Evolutionary conservation across 2,113 vertebrate genomes (phyloP).

Genomic region (Odocoileus virginianus): DNA sequence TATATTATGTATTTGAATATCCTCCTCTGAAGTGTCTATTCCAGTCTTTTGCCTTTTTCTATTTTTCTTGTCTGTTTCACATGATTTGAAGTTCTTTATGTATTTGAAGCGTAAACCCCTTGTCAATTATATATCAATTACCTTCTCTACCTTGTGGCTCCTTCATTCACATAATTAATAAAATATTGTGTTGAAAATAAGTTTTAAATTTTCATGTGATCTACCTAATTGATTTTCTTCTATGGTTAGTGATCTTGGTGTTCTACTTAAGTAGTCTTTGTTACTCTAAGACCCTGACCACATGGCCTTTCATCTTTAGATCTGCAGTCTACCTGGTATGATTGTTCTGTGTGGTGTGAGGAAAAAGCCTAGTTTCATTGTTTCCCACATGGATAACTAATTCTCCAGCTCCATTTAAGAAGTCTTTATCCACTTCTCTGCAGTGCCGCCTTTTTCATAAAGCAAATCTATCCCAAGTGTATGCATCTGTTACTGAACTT

Average conservation of each 20-base stretch:
- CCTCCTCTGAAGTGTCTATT: neutral
- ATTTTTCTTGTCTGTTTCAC: neutral
- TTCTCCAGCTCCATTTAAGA: neutral
- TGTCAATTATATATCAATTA: neutral
- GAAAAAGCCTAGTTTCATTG: neutral
- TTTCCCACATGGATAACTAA: neutral
- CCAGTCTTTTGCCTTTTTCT: neutral
- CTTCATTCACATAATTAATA: neutral
- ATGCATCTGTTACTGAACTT: neutral
- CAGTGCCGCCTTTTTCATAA: neutral
- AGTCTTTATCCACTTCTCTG: neutral
- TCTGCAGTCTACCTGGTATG: neutral
- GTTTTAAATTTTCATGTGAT: neutral
- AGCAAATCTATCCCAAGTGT: neutral
- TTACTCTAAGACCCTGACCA: neutral
- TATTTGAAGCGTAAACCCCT: neutral
- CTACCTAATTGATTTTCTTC: neutral
- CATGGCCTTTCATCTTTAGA: neutral
- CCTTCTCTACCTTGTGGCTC: neutral
- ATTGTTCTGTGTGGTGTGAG: neutral
- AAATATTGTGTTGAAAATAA: neutral
- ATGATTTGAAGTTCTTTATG: neutral
- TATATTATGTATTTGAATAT: neutral
- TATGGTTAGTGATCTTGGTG: neutral
- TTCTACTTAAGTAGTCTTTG: neutral